Evolutionary conservation across 2,888 invertebrate genomes (phyloP), one percentile per base, ranked within the genome.

Genomic region (Amblyjoppa proteus): DNA sequence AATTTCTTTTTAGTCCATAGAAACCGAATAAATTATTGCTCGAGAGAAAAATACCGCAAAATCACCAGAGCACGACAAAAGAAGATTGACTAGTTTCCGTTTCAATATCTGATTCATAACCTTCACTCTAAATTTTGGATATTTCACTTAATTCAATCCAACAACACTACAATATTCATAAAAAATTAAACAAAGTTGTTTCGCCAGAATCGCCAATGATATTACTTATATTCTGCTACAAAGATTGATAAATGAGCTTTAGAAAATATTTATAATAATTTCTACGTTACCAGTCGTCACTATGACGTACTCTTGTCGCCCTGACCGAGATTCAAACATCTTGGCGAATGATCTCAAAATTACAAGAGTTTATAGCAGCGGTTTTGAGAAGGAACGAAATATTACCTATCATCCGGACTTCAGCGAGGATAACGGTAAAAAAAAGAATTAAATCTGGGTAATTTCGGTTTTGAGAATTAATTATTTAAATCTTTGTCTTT

Each of bases 311-410:
- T 11, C 16, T 31, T 41, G 58, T 38, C 51, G 20, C 16, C 75
- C 3, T 51, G 45, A 41, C 28, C 34, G 56, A 38, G 49, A 28
- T 28, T 25, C 38, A 4, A 38, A 41, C n/a, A 56, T 4, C 3
- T n/a, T 7, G n/a, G 11, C 28, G 34, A 49, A 75, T 20, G 56
- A 61, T 11, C 0, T 31, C 1, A 41, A 73, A 6, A 38, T 58
- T 66, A 11, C 56, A 38, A 66, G 66, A 71, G 28, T 53, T 28
- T 71, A 66, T 38, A 70, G 75, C 45, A 70, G 49, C 34, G 41
- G 28, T 13, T 73, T 56, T 20, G 81, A 81, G 9, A 53, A 56
- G 1, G 79, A 84, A 34, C 38, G 45, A 41, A 34, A 80, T n/a
- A 11, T 64, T 11, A 20, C 58, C 28, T 58, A 45, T 45, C 41